A percentile compares a stretch with the other conserved stretches of the same genome.
These are phyloP conservation scores for Mastomys natalensis DNA, from an alignment of 2,113 vertebrate genomes.

Conservation along the genomic window DNA sequence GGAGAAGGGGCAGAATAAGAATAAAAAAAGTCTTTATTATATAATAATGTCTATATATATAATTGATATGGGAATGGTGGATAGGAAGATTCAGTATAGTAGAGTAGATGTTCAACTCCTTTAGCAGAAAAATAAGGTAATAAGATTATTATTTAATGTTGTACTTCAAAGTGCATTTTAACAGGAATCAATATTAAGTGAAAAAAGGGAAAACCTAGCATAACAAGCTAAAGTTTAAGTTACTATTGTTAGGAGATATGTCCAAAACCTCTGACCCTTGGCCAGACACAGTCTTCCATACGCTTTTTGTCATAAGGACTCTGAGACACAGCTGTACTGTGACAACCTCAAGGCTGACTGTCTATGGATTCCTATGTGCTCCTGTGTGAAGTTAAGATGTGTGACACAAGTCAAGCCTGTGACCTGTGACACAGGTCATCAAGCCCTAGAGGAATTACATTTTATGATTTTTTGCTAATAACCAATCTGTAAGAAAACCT, in stretches of 20 bases:
- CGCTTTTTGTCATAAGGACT: neutral
- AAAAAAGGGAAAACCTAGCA: neutral
- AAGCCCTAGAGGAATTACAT: neutral
- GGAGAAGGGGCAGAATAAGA: neutral
- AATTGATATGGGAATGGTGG: neutral
- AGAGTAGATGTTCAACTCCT: neutral
- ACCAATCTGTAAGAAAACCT: neutral
- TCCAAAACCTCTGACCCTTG: neutral
- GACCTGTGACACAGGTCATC: fast-evolving
- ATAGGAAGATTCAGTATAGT: neutral
- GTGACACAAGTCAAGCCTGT: neutral
- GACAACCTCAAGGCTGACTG: neutral
- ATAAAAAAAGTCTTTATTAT: neutral
- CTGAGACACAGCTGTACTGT: neutral
- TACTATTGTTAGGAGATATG: neutral
- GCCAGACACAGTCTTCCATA: neutral
- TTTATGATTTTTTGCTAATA: neutral
- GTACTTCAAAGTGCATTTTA: conserved; percentile 18
- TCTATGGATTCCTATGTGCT: neutral
- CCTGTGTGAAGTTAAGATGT: neutral
- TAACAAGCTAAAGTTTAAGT: neutral
- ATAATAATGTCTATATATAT: neutral
- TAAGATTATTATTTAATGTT: neutral
- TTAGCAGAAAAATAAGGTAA: neutral
- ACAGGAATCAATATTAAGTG: neutral